Percentiles rank a stretch among this genome's conserved stretches.
Evolutionary conservation across 1,140 invertebrate genomes (phyloP).

Genomic region (Lepidurus couesii): DNA sequence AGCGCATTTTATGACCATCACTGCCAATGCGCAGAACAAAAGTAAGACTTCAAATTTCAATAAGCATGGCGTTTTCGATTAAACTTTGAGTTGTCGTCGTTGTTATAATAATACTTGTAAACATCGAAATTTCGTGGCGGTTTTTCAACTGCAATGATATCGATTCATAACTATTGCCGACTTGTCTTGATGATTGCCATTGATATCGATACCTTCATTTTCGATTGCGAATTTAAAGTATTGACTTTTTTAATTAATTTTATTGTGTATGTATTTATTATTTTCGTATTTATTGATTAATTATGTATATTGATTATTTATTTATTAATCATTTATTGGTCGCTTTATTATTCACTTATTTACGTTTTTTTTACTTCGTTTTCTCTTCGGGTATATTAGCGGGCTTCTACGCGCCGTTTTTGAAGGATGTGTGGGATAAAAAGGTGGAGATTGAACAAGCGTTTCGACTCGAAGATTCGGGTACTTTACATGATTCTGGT

Average conservation of each 20-base stretch:
- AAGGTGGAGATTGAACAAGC: slow-evolving; percentile 91
- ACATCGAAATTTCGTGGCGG: too few species aligned
- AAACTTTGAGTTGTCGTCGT: slow-evolving; percentile 39
- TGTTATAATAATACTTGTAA: slow-evolving; percentile 25
- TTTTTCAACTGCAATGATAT: too few species aligned
- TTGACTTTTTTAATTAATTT: too few species aligned
- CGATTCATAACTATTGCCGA: too few species aligned
- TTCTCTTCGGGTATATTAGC: slow-evolving; percentile 50
- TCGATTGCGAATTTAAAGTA: too few species aligned
- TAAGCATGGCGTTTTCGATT: slow-evolving; percentile 19
- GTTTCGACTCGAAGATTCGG: slow-evolving; percentile 78
- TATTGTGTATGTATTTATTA: too few species aligned
- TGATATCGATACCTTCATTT: too few species aligned
- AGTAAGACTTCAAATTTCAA: slow-evolving; percentile 52
- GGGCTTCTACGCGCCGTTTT: slow-evolving; percentile 91
- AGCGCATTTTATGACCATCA: slow-evolving; percentile 85
- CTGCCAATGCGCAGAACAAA: slow-evolving; percentile 72
- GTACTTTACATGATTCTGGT: slow-evolving; percentile 56
- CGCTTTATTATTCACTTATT: neutral
- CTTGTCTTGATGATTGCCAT: too few species aligned
- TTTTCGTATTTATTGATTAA: too few species aligned
- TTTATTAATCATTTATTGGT: too few species aligned
- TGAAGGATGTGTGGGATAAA: slow-evolving; percentile 92
- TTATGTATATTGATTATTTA: too few species aligned
- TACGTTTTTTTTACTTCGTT: neutral